Evolutionary conservation across 2,888 invertebrate species (phyloP).

Genomic region (Mongoloraphidia duomilia): DNA sequence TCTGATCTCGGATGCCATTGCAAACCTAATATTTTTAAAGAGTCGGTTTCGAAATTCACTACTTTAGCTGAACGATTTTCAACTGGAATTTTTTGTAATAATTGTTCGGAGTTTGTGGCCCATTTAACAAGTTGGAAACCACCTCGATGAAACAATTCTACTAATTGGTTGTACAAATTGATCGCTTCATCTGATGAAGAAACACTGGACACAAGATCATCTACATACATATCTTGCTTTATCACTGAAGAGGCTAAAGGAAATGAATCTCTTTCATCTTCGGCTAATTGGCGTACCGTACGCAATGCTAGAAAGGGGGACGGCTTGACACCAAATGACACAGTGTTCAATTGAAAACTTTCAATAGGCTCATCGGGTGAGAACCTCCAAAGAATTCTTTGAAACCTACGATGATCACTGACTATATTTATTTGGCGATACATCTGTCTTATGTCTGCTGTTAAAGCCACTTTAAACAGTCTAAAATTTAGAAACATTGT

Average conservation of each 20-base stretch:
- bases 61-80: not conserved
- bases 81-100: not conserved
- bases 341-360: conserved; percentile 1
- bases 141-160: not conserved
- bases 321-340: conserved; percentile 1
- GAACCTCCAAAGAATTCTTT: conserved; percentile 2
- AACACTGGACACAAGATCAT: not conserved
- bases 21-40: conserved; percentile 1
- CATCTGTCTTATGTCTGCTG: conserved; percentile 7
- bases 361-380: not conserved
- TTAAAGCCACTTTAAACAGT: conserved; percentile 2
- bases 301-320: conserved; percentile 4
- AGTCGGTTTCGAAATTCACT: not conserved
- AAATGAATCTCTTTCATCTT: not conserved
- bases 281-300: not conserved
- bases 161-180: not conserved
- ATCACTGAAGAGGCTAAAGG: not conserved
- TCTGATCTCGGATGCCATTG: not conserved
- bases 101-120: not conserved
- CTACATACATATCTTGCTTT: conserved; percentile 1
- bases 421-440: conserved; percentile 3
- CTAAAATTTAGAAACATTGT: conserved; percentile 4
- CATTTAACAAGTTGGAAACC: not conserved
- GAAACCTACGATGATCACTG: conserved; percentile 1
- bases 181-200: not conserved